Evolutionary conservation across 1,140 invertebrate genomes (phyloP).

Genomic region (Scaptomyza montana): DNA sequence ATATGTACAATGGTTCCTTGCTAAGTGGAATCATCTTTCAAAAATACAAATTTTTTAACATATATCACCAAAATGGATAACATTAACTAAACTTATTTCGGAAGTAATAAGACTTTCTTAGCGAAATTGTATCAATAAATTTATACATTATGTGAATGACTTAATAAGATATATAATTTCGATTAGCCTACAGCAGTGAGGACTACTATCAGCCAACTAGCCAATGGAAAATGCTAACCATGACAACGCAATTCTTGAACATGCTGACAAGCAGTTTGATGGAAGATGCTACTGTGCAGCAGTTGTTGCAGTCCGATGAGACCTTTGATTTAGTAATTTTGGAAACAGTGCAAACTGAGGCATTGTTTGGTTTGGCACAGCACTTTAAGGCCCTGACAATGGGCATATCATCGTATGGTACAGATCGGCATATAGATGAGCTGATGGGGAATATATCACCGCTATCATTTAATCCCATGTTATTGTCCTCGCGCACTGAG

Average conservation of each 20-base stretch:
- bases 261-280: constrained; percentile 70
- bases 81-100: too few relatives aligned
- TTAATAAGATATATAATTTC: not conserved
- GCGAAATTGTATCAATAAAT: too few relatives aligned
- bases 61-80: too few relatives aligned
- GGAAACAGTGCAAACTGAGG: constrained; percentile 74
- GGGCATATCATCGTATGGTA: constrained; percentile 73
- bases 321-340: constrained; percentile 71
- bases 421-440: constrained; percentile 67
- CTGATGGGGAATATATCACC: constrained; percentile 72
- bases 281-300: constrained; percentile 47
- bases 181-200: constrained; percentile 31
- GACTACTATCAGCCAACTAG: constrained; percentile 33
- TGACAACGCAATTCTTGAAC: constrained; percentile 65
- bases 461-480: constrained; percentile 77
- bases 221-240: constrained; percentile 50
- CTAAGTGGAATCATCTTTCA: too few relatives aligned
- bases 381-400: constrained; percentile 75
- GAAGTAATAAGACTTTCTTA: not conserved
- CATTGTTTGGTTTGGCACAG: constrained; percentile 68
- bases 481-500: constrained; percentile 66
- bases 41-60: too few relatives aligned
- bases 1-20: not conserved
- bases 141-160: too few relatives aligned
- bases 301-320: constrained; percentile 37